Evolutionary conservation across 1,140 invertebrate genomes (phyloP).

Genomic region (Triops cancriformis): DNA sequence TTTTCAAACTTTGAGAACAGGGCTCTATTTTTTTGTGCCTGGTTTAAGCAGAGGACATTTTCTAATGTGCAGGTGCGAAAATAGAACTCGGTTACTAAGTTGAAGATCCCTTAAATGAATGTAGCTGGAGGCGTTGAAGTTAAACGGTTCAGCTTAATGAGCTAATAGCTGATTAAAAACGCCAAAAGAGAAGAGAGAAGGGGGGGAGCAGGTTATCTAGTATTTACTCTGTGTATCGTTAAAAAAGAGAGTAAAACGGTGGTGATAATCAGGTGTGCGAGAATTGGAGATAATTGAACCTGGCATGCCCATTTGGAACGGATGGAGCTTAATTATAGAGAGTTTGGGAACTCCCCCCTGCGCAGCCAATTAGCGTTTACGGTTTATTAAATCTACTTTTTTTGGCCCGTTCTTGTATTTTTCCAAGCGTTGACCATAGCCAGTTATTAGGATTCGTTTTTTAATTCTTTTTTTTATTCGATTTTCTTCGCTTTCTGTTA

Average conservation of each 20-base stretch:
- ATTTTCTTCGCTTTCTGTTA: no score
- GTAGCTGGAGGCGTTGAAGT: background rate
- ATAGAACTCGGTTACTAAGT: background rate
- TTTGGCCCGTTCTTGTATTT: background rate
- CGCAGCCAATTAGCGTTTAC: background rate
- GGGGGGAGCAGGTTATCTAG: background rate
- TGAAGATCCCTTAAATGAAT: background rate
- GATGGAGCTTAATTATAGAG: background rate
- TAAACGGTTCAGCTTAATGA: background rate
- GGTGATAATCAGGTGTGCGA: constrained; percentile 10
- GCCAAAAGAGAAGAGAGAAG: background rate
- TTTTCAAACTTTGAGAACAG: no score
- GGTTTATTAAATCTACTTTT: background rate
- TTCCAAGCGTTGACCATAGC: background rate
- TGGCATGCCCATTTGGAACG: background rate
- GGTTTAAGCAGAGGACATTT: no score
- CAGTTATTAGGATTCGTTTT: no score
- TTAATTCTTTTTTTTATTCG: no score
- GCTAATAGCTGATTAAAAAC: background rate
- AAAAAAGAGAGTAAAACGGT: background rate
- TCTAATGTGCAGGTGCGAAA: background rate
- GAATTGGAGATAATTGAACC: constrained; percentile 2
- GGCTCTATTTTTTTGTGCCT: no score
- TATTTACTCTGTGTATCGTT: background rate
- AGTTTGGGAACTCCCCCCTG: background rate